phyloP scores from a whole-genome alignment of 2,797 vertebrate species.

The Allochrocebus solatus region DNA sequence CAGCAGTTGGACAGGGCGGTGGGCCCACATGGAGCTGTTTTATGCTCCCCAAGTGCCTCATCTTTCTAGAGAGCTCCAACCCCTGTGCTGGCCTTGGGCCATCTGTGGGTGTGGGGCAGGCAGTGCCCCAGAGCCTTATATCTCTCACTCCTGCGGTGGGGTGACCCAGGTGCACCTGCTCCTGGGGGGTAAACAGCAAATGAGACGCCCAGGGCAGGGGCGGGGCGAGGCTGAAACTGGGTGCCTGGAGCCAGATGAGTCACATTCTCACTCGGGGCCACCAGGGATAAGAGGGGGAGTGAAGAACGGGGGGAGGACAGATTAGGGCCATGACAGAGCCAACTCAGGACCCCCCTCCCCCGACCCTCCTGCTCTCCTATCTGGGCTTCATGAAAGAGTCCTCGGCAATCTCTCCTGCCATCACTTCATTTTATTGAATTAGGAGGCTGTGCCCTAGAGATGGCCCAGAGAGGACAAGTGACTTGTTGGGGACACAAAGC shows the following conservation, averaged over 20 bases:
- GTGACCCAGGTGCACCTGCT: conserved; percentile 52
- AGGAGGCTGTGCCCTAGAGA: not conserved
- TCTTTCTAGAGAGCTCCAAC: not conserved
- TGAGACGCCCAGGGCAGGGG: not conserved
- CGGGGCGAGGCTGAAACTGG: conserved; percentile 55
- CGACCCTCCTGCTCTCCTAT: not conserved
- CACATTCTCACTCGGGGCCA: not conserved
- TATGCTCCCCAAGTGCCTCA: no score
- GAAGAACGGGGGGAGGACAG: not conserved
- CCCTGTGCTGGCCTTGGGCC: not conserved
- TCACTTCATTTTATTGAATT: not conserved
- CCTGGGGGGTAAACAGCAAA: conserved; percentile 21
- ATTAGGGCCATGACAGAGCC: not conserved
- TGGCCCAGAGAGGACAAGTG: not conserved
- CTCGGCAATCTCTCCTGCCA: not conserved
- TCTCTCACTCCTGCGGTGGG: not conserved
- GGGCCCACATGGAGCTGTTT: not conserved
- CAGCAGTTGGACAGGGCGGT: rapidly evolving
- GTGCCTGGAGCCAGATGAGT: conserved; percentile 43
- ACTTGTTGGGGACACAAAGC: not conserved
- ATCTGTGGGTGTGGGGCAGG: not conserved
- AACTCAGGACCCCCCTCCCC: not conserved
- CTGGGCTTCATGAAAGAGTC: not conserved
- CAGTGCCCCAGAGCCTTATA: not conserved
- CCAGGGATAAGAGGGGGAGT: not conserved